These are phyloP conservation scores for Maccullochella peelii DNA, from an alignment of 2,113 vertebrate species.

Conservation along the genomic window DNA sequence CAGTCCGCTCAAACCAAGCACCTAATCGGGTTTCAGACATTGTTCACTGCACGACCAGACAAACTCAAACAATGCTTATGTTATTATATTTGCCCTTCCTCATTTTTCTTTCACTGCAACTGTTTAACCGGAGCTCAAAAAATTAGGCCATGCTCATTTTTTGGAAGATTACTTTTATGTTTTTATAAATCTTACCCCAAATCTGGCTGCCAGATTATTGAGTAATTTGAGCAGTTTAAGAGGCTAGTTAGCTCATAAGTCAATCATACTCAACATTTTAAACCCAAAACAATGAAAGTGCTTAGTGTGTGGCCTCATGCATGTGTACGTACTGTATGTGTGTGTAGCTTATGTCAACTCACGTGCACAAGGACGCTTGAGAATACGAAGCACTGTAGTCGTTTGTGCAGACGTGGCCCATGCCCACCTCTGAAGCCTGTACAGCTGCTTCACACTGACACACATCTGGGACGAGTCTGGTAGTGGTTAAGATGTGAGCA, in stretches of 20 bases:
- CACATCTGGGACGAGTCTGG: conserved; percentile 78
- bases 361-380: background rate
- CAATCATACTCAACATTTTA: conserved; percentile 20
- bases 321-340: background rate
- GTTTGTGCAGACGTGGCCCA: conserved; percentile 64
- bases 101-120: conserved; percentile 13
- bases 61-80: conserved; percentile 54
- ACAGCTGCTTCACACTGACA: conserved; percentile 72
- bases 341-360: conserved; percentile 10
- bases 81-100: conserved; percentile 40
- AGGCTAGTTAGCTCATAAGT: conserved; percentile 21
- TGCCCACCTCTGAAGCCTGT: conserved; percentile 60
- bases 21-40: conserved; percentile 38
- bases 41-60: conserved; percentile 18
- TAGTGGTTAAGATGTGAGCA: conserved; percentile 49
- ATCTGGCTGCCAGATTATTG: conserved; percentile 42
- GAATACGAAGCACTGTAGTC: conserved; percentile 25
- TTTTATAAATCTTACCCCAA: background rate
- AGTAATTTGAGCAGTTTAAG: conserved; percentile 47
- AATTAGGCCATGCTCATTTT: conserved; percentile 48
- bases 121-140: conserved; percentile 25
- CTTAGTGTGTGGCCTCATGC: background rate
- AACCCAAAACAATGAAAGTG: conserved; percentile 35
- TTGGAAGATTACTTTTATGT: conserved; percentile 2
- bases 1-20: conserved; percentile 24